Percentiles rank a stretch among this genome's conserved stretches.
phyloP scores from a whole-genome alignment of 2,113 vertebrate genomes.

The Pelodiscus sinensis region DNA sequence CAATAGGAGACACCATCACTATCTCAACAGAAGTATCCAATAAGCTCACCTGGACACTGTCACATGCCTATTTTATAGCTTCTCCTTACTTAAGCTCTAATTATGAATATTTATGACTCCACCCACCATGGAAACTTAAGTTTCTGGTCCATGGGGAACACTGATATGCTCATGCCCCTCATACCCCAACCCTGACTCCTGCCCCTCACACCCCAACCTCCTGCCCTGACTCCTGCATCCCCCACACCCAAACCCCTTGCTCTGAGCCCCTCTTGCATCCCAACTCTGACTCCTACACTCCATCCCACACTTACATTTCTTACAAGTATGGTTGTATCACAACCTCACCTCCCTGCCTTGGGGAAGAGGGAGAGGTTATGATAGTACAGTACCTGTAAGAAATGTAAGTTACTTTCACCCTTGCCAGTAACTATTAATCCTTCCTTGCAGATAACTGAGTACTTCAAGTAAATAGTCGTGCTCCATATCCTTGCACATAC shows the following conservation, averaged over 20 bases:
- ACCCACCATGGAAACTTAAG: neutral
- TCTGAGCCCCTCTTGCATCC: too few relatives aligned
- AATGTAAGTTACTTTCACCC: too few relatives aligned
- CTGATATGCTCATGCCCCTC: neutral
- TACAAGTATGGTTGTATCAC: too few relatives aligned
- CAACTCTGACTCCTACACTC: too few relatives aligned
- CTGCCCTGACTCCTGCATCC: too few relatives aligned
- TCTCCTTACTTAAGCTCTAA: neutral
- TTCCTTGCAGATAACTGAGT: neutral
- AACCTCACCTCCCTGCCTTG: too few relatives aligned
- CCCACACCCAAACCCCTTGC: too few relatives aligned
- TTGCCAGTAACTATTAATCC: neutral
- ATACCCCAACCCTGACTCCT: too few relatives aligned
- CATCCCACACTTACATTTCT: too few relatives aligned
- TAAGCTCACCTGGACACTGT: neutral
- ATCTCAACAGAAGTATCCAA: neutral
- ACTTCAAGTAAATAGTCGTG: neutral
- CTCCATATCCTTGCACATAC: neutral
- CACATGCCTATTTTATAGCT: neutral
- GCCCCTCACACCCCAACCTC: too few relatives aligned
- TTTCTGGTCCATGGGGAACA: neutral
- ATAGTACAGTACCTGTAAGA: too few relatives aligned
- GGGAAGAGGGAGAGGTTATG: too few relatives aligned
- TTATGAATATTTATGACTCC: neutral
- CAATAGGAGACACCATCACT: neutral